Evolutionary conservation across 1,140 invertebrate genomes (phyloP), one percentile per base, ranked within the genome.

Genomic region (Sarcophaga peregrina): DNA sequence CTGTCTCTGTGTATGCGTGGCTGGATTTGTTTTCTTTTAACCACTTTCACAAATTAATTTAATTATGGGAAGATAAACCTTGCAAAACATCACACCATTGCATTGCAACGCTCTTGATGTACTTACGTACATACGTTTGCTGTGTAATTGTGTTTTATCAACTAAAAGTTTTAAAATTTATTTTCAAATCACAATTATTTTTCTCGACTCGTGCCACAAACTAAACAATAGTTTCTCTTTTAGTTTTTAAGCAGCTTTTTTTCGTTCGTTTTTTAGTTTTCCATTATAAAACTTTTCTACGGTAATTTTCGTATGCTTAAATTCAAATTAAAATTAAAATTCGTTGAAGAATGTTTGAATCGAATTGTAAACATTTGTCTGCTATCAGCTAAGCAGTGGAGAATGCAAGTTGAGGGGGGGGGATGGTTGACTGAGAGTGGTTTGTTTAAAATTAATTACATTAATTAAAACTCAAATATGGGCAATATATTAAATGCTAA

Each of bases 361-460:
- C 25, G 25, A 37, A 37, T 37, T 37, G 25, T 37, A 37, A n/a
- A 37, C 25, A 37, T 37, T 37, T 37, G 25, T 37, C 25, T 37
- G 25, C 25, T 4, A 37, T 37, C 25, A 37, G 25, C 25, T 37
- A 37, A 37, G 25, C 25, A 37, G 25, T 37, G 25, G 1, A 4
- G 25, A 37, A 1, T 2, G 25, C 1, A 37, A 37, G 4, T 1
- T 1, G 25, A 4, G 25, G 25, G 25, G 25, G 25, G 25, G 25
- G 25, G 25, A 4, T 37, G 25, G 25, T 37, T 37, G 25, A 37
- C 25, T 37, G 25, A 37, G 25, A 37, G 25, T 37, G 25, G 25
- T 62, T n/a, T 76, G 15, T 48, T 76, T 76, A 20, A 48, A 76
- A 76, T 76, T 76, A 76, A 76, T 76, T 76, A 76, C 74, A 47